Base-by-base conservation (phyloP, 2,797 vertebrate genomes). In the Melanotaenia maccullochi region DNA sequence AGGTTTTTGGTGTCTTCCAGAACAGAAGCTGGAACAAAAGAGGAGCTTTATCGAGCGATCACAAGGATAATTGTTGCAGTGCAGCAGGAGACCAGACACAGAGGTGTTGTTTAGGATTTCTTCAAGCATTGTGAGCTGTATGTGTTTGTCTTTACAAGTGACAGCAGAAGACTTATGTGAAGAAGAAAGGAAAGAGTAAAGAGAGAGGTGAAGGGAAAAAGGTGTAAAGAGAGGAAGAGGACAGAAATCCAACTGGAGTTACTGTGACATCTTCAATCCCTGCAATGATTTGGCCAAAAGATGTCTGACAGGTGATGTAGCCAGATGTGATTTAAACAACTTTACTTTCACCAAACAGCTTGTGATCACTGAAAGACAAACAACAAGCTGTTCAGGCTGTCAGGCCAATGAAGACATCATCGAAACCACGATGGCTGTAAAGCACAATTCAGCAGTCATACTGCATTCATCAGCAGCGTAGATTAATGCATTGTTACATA, bases 11-110 rank as follows among this genome's bases (percentile, higher is more conserved):
- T 4, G 8, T 56, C 49, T 71, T 49, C 4, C 18, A 61, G 70
- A 25, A 4, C 0, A 7, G 24, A 54, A 32, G 57, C 12, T 2
- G 4, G 16, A 61, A 68, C 57, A 77, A 66, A 77, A 12, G 67
- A 60, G 1, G 51, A 32, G 16, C 25, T 52, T 32, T 47, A 32
- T 24, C 3, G 0, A 47, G 24, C 56, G 71, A 73, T 79, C 25
- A 14, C 55, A 5, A 49, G 42, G 44, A 47, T 51, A n/a, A 73
- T 18, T 22, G 68, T 72, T 75, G 83, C 79, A 66, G 67, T 72
- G 78, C 74, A 76, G 78, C 80, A 65, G 67, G 54, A 2, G 22
- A 72, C 54, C 5, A 16, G 40, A 57, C n/a, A 30, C 0, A 60
- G 13, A 67, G 14, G 60, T 38, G 61, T 74, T 52, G 22, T 58